phyloP scores from a whole-genome alignment of 1,140 invertebrate genomes.

The Lepidostoma basale region DNA sequence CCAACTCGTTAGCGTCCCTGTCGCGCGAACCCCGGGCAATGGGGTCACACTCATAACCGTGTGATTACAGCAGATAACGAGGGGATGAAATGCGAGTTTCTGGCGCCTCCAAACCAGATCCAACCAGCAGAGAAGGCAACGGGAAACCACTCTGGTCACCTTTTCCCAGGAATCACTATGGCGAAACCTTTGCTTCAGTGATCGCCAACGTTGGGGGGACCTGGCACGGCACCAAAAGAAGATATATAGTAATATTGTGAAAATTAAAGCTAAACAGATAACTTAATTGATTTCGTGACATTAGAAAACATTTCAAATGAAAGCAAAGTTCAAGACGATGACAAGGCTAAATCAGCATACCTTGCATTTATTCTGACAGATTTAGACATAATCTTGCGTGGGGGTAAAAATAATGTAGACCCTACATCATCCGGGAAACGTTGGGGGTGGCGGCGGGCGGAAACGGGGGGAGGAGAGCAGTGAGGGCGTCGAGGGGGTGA shows the following conservation, averaged over 20 bases:
- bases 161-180: no score
- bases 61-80: no score
- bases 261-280: no score
- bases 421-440: conserved; percentile 7
- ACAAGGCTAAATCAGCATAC: neutral
- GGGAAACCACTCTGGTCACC: no score
- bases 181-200: neutral
- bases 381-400: neutral
- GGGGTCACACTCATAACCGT: no score
- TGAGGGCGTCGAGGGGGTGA: neutral
- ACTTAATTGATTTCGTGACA: no score
- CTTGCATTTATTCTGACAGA: neutral
- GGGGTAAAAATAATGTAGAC: neutral
- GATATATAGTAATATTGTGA: neutral
- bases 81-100: no score
- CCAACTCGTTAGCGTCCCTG: no score
- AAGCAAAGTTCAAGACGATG: neutral
- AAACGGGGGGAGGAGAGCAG: neutral
- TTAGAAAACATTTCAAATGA: no score
- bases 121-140: no score
- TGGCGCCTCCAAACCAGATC: no score
- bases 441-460: neutral
- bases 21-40: no score
- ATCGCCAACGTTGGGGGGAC: neutral
- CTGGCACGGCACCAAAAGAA: neutral